phyloP scores from a whole-genome alignment of 2,888 invertebrate species.

The Oligia fasciuncula region DNA sequence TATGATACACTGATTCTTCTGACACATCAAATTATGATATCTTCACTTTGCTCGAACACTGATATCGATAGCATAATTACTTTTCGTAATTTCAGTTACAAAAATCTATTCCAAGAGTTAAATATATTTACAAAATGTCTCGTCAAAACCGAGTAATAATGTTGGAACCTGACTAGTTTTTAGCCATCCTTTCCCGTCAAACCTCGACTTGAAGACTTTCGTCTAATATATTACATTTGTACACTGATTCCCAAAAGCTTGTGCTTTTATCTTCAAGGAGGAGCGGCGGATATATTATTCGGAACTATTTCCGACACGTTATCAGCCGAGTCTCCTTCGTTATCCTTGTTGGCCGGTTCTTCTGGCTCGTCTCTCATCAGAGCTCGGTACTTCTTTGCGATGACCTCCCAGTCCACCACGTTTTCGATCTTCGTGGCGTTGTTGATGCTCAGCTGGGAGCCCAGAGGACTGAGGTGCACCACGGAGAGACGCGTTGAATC shows the following conservation, averaged over 20 bases:
- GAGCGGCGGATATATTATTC: constrained; percentile 84
- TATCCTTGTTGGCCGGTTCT: constrained; percentile 80
- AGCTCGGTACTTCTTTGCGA: constrained; percentile 96
- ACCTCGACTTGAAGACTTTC: constrained; percentile 10
- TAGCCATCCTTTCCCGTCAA: background rate
- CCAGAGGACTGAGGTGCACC: constrained; percentile 95
- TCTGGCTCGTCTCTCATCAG: constrained; percentile 89
- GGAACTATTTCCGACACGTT: constrained; percentile 83
- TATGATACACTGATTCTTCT: constrained; percentile 16
- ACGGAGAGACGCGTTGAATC: constrained; percentile 95
- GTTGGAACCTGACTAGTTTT: background rate
- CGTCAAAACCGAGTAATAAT: constrained; percentile 31
- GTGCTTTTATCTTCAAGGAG: constrained; percentile 76
- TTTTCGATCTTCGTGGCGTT: constrained; percentile 95
- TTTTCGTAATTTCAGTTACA: constrained; percentile 25
- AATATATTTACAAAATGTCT: constrained; percentile 45
- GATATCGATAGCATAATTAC: constrained; percentile 1
- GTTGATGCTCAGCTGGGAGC: constrained; percentile 95
- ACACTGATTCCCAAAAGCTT: constrained; percentile 45
- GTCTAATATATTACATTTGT: constrained; percentile 55
- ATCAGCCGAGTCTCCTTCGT: constrained; percentile 84
- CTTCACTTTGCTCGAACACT: background rate
- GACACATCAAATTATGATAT: constrained; percentile 4
- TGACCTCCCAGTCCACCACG: constrained; percentile 97
- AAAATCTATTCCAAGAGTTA: constrained; percentile 36